Evolutionary conservation across 2,797 vertebrate genomes (phyloP).

Genomic region (Phoebastria nigripes): DNA sequence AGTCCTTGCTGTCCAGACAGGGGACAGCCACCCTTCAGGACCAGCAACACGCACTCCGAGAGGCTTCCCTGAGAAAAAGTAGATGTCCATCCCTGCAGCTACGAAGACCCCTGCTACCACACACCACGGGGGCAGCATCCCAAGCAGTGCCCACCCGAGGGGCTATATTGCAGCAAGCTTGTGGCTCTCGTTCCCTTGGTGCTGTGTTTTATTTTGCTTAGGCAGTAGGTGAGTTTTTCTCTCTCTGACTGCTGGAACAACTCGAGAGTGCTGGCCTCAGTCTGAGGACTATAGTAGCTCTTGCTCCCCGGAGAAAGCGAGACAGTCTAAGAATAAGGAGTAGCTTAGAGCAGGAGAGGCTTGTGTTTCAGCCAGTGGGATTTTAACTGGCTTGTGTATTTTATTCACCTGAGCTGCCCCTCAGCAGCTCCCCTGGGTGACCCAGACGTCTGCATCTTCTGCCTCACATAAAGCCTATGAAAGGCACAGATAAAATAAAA

Average conservation of each 20-base stretch:
- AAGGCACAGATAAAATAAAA: not conserved
- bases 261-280: not conserved
- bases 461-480: not conserved
- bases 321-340: not conserved
- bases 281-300: not conserved
- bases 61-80: not conserved
- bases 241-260: not conserved
- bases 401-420: not conserved
- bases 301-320: not conserved
- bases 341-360: not conserved
- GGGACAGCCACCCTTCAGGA: not conserved
- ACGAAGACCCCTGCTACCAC: not conserved
- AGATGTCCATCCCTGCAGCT: not conserved
- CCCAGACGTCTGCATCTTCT: not conserved
- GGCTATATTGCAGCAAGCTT: not conserved
- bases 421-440: not conserved
- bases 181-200: not conserved
- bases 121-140: not conserved
- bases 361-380: fast-evolving
- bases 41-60: not conserved
- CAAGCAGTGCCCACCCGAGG: not conserved
- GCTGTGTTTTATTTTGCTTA: not conserved
- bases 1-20: not conserved
- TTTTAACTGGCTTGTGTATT: not conserved
- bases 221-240: not conserved